These are phyloP conservation scores for Eustalomyia histrio DNA, from an alignment of 2,888 invertebrate species.

Conservation along the genomic window DNA sequence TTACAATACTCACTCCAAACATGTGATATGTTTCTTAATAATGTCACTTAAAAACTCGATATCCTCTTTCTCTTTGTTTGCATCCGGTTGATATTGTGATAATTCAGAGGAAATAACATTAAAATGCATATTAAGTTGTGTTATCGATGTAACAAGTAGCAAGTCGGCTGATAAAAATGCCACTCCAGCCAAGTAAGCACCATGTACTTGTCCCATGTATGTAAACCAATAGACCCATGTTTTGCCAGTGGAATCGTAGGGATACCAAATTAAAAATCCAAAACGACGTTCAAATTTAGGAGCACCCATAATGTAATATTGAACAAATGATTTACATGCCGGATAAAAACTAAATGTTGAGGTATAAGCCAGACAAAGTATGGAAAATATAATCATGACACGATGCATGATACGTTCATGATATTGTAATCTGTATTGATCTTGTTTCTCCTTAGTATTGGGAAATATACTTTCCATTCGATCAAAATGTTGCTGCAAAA, in stretches of 20 bases:
- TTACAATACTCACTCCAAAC: conserved; percentile 70
- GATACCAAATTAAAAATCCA: conserved; percentile 75
- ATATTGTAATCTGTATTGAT: conserved; percentile 63
- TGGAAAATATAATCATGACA: conserved; percentile 71
- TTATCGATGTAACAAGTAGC: conserved; percentile 71
- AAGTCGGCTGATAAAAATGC: conserved; percentile 73
- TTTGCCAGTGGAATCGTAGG: conserved; percentile 69
- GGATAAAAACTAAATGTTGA: conserved; percentile 72
- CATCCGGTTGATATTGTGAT: conserved; percentile 66
- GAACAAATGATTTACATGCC: conserved; percentile 70
- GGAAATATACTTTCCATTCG: conserved; percentile 74
- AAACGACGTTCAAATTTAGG: conserved; percentile 71
- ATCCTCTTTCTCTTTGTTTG: conserved; percentile 61
- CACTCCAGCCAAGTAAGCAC: conserved; percentile 71
- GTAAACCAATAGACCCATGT: conserved; percentile 69
- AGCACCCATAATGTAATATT: conserved; percentile 70
- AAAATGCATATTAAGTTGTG: conserved; percentile 75
- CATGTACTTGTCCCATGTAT: conserved; percentile 71
- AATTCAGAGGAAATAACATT: conserved; percentile 70
- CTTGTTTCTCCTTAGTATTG: conserved; percentile 66
- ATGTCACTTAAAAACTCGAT: conserved; percentile 67
- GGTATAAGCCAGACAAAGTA: conserved; percentile 72
- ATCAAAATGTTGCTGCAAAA: conserved; percentile 70
- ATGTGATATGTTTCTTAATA: conserved; percentile 71
- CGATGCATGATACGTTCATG: conserved; percentile 69